Evolutionary conservation across 1,140 invertebrate species (phyloP).

Genomic region (Dreissena rostriformis): DNA sequence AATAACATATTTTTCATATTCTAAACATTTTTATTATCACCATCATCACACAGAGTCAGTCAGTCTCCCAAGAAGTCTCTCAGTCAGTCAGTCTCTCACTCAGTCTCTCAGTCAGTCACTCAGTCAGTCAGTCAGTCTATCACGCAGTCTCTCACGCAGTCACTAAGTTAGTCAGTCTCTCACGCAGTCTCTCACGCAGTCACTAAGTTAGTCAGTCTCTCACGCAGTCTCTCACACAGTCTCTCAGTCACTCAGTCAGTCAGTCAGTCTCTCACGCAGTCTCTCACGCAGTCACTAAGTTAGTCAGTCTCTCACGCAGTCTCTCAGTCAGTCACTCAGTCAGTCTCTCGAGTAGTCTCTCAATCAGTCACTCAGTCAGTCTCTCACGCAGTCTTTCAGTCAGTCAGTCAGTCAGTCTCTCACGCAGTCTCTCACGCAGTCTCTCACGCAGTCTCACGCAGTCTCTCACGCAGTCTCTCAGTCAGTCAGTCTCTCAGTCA

Average conservation of each 20-base stretch:
- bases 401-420: constrained; percentile 45
- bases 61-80: constrained; percentile 7
- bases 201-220: constrained; percentile 32
- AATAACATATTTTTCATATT: too few species aligned
- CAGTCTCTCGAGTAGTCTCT: too few species aligned
- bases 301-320: constrained; percentile 3
- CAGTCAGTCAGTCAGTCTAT: constrained; percentile 42
- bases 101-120: constrained; percentile 42
- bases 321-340: too few species aligned
- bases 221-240: constrained; percentile 25
- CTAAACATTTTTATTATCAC: too few species aligned
- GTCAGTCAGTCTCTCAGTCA: constrained; percentile 42
- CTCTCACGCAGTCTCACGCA: constrained; percentile 40
- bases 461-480: constrained; percentile 42
- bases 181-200: constrained; percentile 40
- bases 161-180: constrained; percentile 47
- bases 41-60: constrained; percentile 11
- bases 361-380: constrained; percentile 25
- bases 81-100: constrained; percentile 2
- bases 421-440: constrained; percentile 54
- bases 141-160: constrained; percentile 47
- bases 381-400: constrained; percentile 25
- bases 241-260: constrained; percentile 13
- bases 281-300: constrained; percentile 19
- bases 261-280: constrained; percentile 10